Conservation (phyloP, 1,140 invertebrate species). For the Octopus bimaculoides region DNA sequence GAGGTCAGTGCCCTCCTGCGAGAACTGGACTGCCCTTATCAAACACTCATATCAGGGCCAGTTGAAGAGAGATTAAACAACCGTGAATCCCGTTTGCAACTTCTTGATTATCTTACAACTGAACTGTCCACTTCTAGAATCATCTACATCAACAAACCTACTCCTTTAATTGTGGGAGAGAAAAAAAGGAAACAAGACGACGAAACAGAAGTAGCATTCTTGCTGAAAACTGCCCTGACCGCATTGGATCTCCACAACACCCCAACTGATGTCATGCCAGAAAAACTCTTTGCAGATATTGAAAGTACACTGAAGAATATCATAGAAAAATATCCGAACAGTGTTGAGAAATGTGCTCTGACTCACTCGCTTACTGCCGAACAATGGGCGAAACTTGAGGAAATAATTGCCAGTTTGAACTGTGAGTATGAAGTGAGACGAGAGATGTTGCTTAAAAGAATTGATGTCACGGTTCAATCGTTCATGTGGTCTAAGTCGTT, state of each 20-base stretch:
- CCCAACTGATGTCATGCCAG: background rate
- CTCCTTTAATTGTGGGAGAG: background rate
- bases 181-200: background rate
- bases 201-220: background rate
- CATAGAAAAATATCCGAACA: slow-evolving; percentile 64
- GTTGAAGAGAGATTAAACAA: background rate
- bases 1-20: background rate
- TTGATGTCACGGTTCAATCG: slow-evolving; percentile 92
- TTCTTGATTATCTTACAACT: background rate
- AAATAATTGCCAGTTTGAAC: slow-evolving; percentile 70
- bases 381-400: slow-evolving; percentile 77
- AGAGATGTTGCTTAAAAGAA: slow-evolving; percentile 82
- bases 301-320: slow-evolving; percentile 65
- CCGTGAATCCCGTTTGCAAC: background rate
- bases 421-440: slow-evolving; percentile 80
- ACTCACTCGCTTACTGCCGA: slow-evolving; percentile 70
- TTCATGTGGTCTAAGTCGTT: slow-evolving; percentile 82
- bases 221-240: background rate
- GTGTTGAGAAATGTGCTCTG: slow-evolving; percentile 76
- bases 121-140: background rate
- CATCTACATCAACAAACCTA: background rate
- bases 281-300: background rate
- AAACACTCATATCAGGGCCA: background rate
- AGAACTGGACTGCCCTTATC: background rate
- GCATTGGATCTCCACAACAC: background rate